Conservation (phyloP, 2,888 invertebrate species). For the Fragum sueziense region DNA sequence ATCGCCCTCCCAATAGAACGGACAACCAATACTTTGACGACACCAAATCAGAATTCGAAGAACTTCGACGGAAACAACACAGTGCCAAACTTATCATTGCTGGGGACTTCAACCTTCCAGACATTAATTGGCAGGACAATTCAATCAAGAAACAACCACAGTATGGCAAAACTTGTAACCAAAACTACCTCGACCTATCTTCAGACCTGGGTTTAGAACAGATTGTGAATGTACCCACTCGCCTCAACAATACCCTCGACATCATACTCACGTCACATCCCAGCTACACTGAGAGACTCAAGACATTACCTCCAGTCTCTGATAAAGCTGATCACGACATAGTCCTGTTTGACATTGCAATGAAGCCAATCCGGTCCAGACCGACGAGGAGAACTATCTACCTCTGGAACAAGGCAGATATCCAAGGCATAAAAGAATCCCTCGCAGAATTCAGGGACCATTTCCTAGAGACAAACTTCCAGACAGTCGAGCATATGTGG, state of each 20-base stretch:
- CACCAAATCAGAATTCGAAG: neutral
- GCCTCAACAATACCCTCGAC: conserved; percentile 41
- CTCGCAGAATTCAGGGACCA: neutral
- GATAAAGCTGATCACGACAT: conserved; percentile 47
- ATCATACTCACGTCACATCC: conserved; percentile 43
- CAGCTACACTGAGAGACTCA: conserved; percentile 31
- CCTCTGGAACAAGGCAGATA: conserved; percentile 23
- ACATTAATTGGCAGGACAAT: conserved; percentile 28
- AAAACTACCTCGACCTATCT: conserved; percentile 26
- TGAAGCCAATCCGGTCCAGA: conserved; percentile 18
- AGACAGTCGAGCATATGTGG: neutral
- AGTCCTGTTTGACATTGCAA: conserved; percentile 35
- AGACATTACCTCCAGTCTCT: conserved; percentile 35
- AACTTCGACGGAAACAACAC: neutral
- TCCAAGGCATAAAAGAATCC: conserved; percentile 22
- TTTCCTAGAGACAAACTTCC: neutral
- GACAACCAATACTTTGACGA: conserved; percentile 21
- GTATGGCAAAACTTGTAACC: conserved; percentile 30
- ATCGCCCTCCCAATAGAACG: conserved; percentile 29
- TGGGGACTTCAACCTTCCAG: conserved; percentile 39
- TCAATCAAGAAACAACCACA: conserved; percentile 15
- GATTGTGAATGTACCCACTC: conserved; percentile 39
- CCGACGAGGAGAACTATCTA: conserved; percentile 37
- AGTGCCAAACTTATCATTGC: neutral
- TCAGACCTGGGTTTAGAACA: conserved; percentile 36